Conservation (phyloP, 2,888 invertebrate species). For the Phortica magna region DNA sequence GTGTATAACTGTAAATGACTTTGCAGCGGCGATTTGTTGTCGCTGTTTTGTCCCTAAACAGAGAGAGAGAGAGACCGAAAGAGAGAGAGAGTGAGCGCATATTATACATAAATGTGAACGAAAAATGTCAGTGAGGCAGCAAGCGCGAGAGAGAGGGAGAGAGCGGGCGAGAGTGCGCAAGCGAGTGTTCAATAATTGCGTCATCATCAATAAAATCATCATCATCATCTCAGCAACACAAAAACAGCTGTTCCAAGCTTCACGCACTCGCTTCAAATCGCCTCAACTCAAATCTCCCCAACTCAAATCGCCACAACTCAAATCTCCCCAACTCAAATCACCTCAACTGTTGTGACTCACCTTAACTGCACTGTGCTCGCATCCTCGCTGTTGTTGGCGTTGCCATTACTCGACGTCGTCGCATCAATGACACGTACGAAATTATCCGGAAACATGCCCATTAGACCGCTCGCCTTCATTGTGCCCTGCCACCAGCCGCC, state of each 20-base stretch:
- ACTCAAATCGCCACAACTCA: background rate
- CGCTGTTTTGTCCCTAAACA: conserved; percentile 76
- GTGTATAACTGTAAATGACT: conserved; percentile 93
- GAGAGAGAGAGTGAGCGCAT: conserved; percentile 38
- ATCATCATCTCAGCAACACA: too few species aligned
- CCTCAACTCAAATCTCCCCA: background rate
- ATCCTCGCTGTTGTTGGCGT: conserved; percentile 56
- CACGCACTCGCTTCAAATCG: too few species aligned
- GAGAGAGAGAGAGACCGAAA: conserved; percentile 40
- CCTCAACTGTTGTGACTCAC: conserved; percentile 47
- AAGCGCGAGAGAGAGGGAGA: conserved; percentile 20
- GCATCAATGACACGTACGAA: conserved; percentile 85
- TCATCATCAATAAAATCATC: conserved; percentile 29
- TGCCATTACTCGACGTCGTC: conserved; percentile 52
- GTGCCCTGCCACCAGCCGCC: conserved; percentile 97
- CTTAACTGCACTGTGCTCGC: conserved; percentile 64
- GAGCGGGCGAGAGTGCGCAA: conserved; percentile 24
- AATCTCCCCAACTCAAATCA: too few species aligned
- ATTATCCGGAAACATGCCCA: conserved; percentile 96
- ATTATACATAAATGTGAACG: conserved; percentile 30
- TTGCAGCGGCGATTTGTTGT: conserved; percentile 84
- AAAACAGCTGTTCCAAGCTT: background rate
- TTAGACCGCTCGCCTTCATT: conserved; percentile 83
- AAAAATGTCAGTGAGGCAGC: too few species aligned
- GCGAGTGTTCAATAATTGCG: conserved; percentile 42